A percentile compares a stretch with the other conserved stretches of the same genome.
phyloP scores from a whole-genome alignment of 2,797 vertebrate species.

The Takifugu rubripes region DNA sequence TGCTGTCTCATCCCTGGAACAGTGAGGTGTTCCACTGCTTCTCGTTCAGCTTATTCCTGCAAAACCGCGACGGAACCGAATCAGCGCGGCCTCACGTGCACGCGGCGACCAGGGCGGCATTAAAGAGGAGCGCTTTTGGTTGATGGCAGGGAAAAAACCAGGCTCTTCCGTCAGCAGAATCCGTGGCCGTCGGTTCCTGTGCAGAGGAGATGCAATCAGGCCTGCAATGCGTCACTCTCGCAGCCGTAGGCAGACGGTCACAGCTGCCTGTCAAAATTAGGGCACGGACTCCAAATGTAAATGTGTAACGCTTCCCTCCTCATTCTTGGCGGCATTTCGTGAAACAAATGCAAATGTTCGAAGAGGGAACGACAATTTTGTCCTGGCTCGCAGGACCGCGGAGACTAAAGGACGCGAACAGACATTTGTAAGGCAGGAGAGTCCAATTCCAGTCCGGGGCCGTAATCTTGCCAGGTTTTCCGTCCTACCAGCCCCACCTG shows the following conservation, averaged over 20 bases:
- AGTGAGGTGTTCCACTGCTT: not conserved
- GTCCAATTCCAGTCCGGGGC: too few species aligned
- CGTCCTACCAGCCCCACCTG: too few species aligned
- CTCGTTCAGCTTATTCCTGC: not conserved
- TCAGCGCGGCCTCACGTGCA: too few species aligned
- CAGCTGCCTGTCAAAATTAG: slow-evolving; percentile 59
- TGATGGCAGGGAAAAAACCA: slow-evolving; percentile 8
- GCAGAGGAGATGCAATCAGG: slow-evolving; percentile 37
- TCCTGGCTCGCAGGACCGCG: too few species aligned
- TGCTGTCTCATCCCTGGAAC: too few species aligned
- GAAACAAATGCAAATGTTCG: not conserved
- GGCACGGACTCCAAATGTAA: slow-evolving; percentile 35
- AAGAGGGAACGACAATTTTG: too few species aligned
- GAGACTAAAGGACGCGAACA: too few species aligned
- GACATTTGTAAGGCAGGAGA: too few species aligned
- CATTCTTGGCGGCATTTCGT: slow-evolving; percentile 11
- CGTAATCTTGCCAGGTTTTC: too few species aligned
- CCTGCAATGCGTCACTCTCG: slow-evolving; percentile 56
- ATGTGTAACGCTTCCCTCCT: slow-evolving; percentile 22
- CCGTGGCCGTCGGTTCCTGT: slow-evolving; percentile 18
- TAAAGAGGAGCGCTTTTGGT: slow-evolving; percentile 14
- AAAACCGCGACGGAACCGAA: too few species aligned
- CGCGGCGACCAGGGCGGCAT: not conserved
- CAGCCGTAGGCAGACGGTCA: slow-evolving; percentile 45
- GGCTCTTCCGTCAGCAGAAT: slow-evolving; percentile 12